These are phyloP conservation scores for Hippopotamyrus pictus DNA, from an alignment of 2,797 vertebrate genomes.

Conservation along the genomic window DNA sequence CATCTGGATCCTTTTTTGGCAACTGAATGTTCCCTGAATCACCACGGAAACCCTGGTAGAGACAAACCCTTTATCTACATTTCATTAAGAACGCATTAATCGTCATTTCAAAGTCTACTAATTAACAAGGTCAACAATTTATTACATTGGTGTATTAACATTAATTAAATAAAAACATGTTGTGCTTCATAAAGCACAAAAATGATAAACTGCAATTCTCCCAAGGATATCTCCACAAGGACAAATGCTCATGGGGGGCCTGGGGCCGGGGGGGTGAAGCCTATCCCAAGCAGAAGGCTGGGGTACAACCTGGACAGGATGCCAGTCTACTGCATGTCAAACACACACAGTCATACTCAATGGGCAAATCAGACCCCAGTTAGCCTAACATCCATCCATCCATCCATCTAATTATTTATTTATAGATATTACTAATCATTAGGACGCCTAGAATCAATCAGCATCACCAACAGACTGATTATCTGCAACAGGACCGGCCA, in stretches of 20 bases:
- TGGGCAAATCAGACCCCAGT: neutral
- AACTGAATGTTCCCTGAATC: conserved; percentile 63
- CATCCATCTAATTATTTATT: neutral
- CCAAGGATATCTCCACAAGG: neutral
- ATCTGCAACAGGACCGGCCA: neutral
- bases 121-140: neutral
- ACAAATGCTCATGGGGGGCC: neutral
- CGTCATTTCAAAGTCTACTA: neutral
- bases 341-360: neutral
- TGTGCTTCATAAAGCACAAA: neutral
- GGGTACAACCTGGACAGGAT: neutral
- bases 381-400: neutral
- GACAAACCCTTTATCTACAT: conserved; percentile 12
- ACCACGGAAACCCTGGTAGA: conserved; percentile 58
- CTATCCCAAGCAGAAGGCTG: neutral
- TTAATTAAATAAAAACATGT: neutral
- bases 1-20: conserved; percentile 66
- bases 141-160: neutral
- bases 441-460: neutral
- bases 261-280: neutral
- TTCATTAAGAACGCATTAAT: neutral
- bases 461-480: neutral
- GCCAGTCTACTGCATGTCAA: neutral
- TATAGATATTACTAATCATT: neutral
- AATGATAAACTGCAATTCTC: neutral